Conservation (phyloP, 2,888 invertebrate genomes). For the Ophion ellenae region DNA sequence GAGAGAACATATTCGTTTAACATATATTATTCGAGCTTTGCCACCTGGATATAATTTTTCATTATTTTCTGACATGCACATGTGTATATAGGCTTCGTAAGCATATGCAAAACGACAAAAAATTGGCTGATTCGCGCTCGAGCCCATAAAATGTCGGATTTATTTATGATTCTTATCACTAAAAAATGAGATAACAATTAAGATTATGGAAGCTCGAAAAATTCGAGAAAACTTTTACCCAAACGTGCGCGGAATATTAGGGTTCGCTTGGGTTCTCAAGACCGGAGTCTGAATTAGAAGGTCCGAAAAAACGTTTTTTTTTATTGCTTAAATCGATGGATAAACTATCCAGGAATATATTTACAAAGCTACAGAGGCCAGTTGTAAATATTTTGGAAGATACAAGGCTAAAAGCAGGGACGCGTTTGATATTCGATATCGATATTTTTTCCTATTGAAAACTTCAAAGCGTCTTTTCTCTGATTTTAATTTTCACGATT, state of each 20-base stretch:
- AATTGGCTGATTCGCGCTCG: not conserved
- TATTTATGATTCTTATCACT: not conserved
- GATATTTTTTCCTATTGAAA: too few relatives aligned
- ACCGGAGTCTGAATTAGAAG: too few relatives aligned
- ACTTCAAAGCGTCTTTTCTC: too few relatives aligned
- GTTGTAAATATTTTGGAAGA: too few relatives aligned
- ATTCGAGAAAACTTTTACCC: not conserved
- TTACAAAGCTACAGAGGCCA: too few relatives aligned
- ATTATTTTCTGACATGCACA: constrained; percentile 11
- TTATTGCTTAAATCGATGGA: too few relatives aligned
- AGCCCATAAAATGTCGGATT: not conserved
- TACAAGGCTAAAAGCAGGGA: too few relatives aligned
- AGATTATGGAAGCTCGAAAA: not conserved
- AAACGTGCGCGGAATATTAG: not conserved
- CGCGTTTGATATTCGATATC: too few relatives aligned
- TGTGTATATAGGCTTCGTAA: not conserved
- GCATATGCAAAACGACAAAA: not conserved
- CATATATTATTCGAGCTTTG: constrained; percentile 17
- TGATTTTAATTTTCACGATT: too few relatives aligned
- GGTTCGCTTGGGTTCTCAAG: not conserved
- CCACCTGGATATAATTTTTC: constrained; percentile 43
- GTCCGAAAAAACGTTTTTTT: too few relatives aligned
- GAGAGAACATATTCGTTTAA: constrained; percentile 21
- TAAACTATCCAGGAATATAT: too few relatives aligned
- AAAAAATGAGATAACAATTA: not conserved